Evolutionary conservation across 2,888 invertebrate genomes (phyloP), one percentile per base, ranked within the genome.

Genomic region (Trissoscelio sp.): DNA sequence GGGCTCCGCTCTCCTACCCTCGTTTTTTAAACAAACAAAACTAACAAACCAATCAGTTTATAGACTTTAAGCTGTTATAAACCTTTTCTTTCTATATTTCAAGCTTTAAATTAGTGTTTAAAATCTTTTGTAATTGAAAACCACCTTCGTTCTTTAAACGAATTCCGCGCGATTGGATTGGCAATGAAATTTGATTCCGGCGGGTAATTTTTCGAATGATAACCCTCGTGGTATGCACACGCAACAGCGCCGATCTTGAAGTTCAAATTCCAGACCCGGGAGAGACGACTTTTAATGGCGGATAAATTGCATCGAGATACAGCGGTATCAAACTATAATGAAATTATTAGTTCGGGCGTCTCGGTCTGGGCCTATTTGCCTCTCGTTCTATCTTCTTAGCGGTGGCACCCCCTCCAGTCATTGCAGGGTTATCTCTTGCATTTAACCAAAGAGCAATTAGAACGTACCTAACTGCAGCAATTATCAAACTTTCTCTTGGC

Each of bases 401-500:
- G 9, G 16, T n/a, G 12, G 12, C 37, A 24, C 14, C 42, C 57
- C 44, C 28, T 51, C 57, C 51, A 42, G 44, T 64, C 72, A 11
- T 62, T 53, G 60, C 58, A 18, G 70, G 80, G 83, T 80, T 83
- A 83, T 80, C 83, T 78, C 78, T 69, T 51, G 74, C 77, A 74
- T 83, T 83, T 78, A 74, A 80, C 73, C 70, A 66, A 83, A 70
- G 78, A 83, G 80, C 83, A 83, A 83, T 83, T 83, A 80, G 83
- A 80, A 80, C 83, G 80, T 74, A 80, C 83, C 69, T 78, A 78
- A 78, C 83, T 80, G 70, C 80, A 44, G 83, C 80, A 83, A 83
- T 83, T 80, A 83, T 83, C 80, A 83, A 83, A 83, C 80, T 83
- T 82, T 73, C 79, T 77, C 81, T 55, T 24, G 42, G 5, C n/a